Base-by-base conservation (phyloP, 2,797 vertebrate genomes). In the Acanthopagrus latus region DNA sequence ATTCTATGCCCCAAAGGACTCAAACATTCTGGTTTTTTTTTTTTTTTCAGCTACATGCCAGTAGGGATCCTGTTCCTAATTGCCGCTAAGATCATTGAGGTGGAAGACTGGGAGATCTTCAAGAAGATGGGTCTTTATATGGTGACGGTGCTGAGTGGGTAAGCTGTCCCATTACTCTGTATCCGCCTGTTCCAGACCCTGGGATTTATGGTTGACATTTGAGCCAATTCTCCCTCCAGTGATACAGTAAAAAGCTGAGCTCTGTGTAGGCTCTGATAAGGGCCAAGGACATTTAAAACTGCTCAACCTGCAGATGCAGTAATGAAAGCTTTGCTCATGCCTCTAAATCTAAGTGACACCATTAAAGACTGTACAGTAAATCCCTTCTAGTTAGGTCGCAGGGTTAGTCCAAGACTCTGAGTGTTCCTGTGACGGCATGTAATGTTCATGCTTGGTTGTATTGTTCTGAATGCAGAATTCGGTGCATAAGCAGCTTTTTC, bases 71-170 rank as follows among this genome's bases (percentile, higher is more conserved):
- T 99, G 81, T 99, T 99, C 94, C 95, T 99, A 47, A 98, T 99
- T 93, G 98, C 98, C 48, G 97, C 97, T 52, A 99, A 99, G 91
- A 98, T 99, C 92, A 96, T 99, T 47, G 96, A 99, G 94, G 98
- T 99, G 82, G 97, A 99, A 78, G 96, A 99, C 95, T 99, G 98
- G 98, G 98, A 99, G 87, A 98, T 99, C 92, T 99, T 99, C 88
- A 96, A 91, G 90, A 98, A 99, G 95, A 94, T 99, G 94, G 98
- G 97, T 80, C 95, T 99, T 84, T 99, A 99, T 91, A 98, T 99
- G 98, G 97, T 96, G 91, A 99, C 98, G 0, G 98, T 99, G 89
- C 93, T 99, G 90, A 97, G 92, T 88, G 98, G 98, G 98, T 99
- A 96, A 90, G 97, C 92, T 0, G 74, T 46, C 43, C 64, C 38